Percentiles rank a stretch among this genome's conserved stretches.
Evolutionary conservation across 2,888 invertebrate genomes (phyloP).

Genomic region (Ypsolopha sequella): DNA sequence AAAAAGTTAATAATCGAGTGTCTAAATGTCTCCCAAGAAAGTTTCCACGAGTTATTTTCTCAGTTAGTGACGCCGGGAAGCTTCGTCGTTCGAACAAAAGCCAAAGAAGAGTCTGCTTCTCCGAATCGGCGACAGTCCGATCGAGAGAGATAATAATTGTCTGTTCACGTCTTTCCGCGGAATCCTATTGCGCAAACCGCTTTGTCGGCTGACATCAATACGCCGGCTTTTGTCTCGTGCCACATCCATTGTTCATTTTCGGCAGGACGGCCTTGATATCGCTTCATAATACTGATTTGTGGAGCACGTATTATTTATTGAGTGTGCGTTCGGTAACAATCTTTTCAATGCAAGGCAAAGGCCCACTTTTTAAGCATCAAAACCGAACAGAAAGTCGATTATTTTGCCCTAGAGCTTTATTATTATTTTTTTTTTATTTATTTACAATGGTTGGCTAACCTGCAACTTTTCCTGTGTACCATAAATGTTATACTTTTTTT

Average conservation of each 20-base stretch:
- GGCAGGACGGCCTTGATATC: constrained; percentile 47
- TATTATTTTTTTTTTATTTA: no score
- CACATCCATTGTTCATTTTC: constrained; percentile 61
- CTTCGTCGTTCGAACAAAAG: constrained; percentile 21
- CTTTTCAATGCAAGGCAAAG: no score
- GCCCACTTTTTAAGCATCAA: no score
- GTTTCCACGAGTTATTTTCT: constrained; percentile 5
- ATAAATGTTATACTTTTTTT: no score
- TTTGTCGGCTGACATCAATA: constrained; percentile 63
- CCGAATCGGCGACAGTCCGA: constrained; percentile 41
- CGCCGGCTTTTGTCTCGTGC: constrained; percentile 61
- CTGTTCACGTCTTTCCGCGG: constrained; percentile 64
- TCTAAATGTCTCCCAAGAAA: not conserved
- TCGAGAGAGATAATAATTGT: constrained; percentile 62
- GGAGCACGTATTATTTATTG: no score
- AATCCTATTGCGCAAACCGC: constrained; percentile 68
- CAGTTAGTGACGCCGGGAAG: constrained; percentile 1
- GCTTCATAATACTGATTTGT: constrained; percentile 21
- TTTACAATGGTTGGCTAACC: no score
- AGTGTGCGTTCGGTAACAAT: no score
- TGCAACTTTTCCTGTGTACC: no score
- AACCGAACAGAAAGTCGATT: no score
- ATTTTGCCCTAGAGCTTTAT: no score
- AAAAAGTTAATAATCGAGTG: constrained; percentile 1
- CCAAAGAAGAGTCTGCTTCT: constrained; percentile 10